Percentiles rank a stretch among this genome's conserved stretches.
Evolutionary conservation across 2,797 vertebrate genomes (phyloP).

Genomic region (Dromococcyx pavoninus): DNA sequence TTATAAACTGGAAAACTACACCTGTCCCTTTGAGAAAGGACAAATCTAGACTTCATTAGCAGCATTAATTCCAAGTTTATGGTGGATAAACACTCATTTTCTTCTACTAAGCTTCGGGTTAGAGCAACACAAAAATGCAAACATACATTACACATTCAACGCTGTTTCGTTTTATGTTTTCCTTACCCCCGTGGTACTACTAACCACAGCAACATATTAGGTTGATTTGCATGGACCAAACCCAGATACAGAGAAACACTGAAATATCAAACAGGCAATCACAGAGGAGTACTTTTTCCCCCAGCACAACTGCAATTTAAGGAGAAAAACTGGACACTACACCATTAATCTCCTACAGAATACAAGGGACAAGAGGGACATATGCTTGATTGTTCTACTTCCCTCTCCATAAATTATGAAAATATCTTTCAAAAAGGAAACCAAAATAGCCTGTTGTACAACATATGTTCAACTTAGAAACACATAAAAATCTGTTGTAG

Average conservation of each 20-base stretch:
- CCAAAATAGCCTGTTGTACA: slow-evolving; percentile 22
- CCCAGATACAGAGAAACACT: background rate
- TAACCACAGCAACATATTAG: background rate
- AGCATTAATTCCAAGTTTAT: background rate
- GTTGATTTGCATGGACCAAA: background rate
- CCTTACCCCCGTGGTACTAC: background rate
- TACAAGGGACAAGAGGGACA: background rate
- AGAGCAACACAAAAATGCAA: background rate
- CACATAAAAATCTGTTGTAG: background rate
- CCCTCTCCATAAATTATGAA: slow-evolving; percentile 24
- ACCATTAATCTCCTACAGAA: background rate
- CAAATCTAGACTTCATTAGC: background rate
- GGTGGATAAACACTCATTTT: background rate
- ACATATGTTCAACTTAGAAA: background rate
- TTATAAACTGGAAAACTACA: background rate
- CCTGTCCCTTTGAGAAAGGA: background rate
- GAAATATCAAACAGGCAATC: background rate
- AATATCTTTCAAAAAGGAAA: background rate
- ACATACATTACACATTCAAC: background rate
- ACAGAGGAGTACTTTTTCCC: too few species aligned
- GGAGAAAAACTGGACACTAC: background rate
- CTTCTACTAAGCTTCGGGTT: background rate
- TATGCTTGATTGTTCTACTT: background rate
- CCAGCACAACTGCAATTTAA: background rate
- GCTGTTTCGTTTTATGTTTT: background rate